A percentile compares a stretch with the other conserved stretches of the same genome.
Conservation (phyloP, 2,888 invertebrate genomes). For the Kuschelorhynchus macadamiae region DNA sequence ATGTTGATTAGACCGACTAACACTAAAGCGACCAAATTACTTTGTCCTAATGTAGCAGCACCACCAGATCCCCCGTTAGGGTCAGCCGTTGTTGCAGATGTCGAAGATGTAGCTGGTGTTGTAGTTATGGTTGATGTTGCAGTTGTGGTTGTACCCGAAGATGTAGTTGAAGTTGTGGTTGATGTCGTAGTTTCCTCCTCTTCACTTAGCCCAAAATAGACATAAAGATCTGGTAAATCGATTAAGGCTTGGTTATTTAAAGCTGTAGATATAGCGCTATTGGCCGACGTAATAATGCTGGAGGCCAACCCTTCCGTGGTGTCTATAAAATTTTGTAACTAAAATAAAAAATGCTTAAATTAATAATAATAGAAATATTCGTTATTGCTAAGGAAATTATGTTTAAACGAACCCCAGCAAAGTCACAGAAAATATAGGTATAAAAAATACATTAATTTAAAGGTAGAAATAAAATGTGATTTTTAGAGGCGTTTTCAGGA, state of each 20-base stretch:
- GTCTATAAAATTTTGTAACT: conserved; percentile 7
- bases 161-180: neutral
- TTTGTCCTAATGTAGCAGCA: no score
- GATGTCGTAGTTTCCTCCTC: neutral
- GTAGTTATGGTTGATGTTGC: neutral
- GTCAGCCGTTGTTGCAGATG: no score
- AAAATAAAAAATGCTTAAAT: conserved; percentile 3
- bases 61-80: no score
- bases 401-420: no score
- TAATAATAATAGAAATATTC: no score
- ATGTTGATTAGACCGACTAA: no score
- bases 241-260: conserved; percentile 4
- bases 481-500: no score
- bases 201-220: conserved; percentile 7
- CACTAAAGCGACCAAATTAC: no score
- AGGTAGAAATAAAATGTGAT: no score
- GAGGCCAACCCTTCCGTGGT: neutral
- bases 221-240: neutral
- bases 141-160: neutral
- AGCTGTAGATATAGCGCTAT: neutral
- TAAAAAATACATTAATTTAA: no score
- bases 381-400: conserved; percentile 1
- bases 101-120: no score
- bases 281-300: neutral
- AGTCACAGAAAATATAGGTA: no score